phyloP scores from a whole-genome alignment of 2,797 vertebrate species.

The Siniperca undulata region DNA sequence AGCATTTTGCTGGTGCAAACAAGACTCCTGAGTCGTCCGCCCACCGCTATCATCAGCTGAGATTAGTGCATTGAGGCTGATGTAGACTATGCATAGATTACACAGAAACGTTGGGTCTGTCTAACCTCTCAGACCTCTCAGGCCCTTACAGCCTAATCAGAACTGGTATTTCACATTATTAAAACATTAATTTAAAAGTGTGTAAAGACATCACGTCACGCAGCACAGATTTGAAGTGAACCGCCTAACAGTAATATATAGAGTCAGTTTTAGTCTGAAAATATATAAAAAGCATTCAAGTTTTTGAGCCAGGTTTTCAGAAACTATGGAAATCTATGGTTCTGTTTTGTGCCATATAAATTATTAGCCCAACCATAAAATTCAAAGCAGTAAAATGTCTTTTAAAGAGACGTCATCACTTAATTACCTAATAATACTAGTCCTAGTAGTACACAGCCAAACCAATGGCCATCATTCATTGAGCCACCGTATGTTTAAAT shows the following conservation, averaged over 20 bases:
- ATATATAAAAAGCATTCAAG: not conserved
- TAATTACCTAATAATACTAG: not conserved
- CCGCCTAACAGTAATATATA: not conserved
- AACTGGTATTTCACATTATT: constrained; percentile 8
- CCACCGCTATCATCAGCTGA: constrained; percentile 65
- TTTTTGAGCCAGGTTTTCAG: too few species aligned
- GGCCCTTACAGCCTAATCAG: constrained; percentile 31
- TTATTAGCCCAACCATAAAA: too few species aligned
- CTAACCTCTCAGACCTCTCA: constrained; percentile 42
- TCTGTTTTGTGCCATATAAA: too few species aligned
- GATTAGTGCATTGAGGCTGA: constrained; percentile 50
- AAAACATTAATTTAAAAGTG: too few species aligned
- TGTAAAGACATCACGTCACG: constrained; percentile 1
- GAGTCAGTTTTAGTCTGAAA: not conserved
- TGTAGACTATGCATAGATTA: constrained; percentile 32
- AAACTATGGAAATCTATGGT: too few species aligned
- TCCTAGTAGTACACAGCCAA: not conserved
- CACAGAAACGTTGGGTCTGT: constrained; percentile 44
- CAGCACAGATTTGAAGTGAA: not conserved
- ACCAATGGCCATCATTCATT: too few species aligned
- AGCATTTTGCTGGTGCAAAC: constrained; percentile 60
- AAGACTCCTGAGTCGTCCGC: constrained; percentile 63
- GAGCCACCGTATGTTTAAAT: not conserved
- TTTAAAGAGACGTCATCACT: not conserved
- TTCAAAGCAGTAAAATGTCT: not conserved